Evolutionary conservation across 2,113 vertebrate genomes (phyloP).

Genomic region (Scytalopus superciliaris): DNA sequence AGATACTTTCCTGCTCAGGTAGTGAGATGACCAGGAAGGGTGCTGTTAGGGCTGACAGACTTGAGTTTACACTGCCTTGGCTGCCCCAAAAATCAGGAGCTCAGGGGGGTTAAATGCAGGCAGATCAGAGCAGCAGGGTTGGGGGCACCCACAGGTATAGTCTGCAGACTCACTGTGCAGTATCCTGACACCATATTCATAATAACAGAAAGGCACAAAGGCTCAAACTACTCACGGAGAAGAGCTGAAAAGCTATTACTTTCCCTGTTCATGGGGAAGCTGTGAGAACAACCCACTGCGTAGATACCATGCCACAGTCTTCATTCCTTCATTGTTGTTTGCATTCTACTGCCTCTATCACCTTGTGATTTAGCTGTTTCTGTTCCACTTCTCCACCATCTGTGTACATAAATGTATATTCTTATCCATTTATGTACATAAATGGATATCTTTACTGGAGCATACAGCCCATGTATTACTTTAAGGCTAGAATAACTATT

Average conservation of each 20-base stretch:
- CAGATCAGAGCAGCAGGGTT: not conserved
- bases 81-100: not conserved
- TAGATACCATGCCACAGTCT: not conserved
- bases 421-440: not conserved
- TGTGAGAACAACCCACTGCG: not conserved
- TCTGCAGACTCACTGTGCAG: not conserved
- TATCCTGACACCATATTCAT: not conserved
- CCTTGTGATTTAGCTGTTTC: not conserved
- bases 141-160: fast-evolving
- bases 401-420: not conserved
- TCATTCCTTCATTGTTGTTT: not conserved
- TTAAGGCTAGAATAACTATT: not conserved
- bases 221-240: not conserved
- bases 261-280: not conserved
- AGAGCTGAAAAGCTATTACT: not conserved
- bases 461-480: not conserved
- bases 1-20: not conserved
- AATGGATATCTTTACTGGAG: not conserved
- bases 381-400: not conserved
- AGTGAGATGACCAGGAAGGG: not conserved
- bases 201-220: not conserved
- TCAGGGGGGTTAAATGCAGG: not conserved
- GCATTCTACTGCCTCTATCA: not conserved
- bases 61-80: not conserved
- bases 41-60: not conserved